Percentiles rank a stretch among this genome's conserved stretches.
phyloP scores from a whole-genome alignment of 2,888 invertebrate species.

The Andrena marginata region DNA sequence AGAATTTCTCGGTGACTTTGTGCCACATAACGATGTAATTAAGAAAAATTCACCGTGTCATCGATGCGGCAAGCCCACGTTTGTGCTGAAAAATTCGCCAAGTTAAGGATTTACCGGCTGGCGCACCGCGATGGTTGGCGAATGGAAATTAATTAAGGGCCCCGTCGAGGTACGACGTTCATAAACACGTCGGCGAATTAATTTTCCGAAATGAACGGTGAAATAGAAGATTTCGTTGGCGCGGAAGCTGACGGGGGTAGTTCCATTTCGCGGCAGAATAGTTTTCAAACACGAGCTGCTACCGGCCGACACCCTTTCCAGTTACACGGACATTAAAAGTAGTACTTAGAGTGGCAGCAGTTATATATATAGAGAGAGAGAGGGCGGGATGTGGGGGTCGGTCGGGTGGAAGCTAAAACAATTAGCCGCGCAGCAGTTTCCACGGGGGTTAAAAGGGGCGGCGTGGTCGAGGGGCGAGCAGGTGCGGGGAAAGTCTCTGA shows the following conservation, averaged over 20 bases:
- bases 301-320: slow-evolving; percentile 39
- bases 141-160: slow-evolving; percentile 1
- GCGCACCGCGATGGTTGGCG: neutral
- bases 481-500: slow-evolving; percentile 54
- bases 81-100: neutral
- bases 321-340: slow-evolving; percentile 60
- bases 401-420: slow-evolving; percentile 68
- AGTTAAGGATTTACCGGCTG: neutral
- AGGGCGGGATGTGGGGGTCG: no score
- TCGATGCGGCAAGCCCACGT: neutral
- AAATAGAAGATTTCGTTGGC: slow-evolving; percentile 35
- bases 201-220: slow-evolving; percentile 42
- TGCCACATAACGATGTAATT: no score
- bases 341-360: slow-evolving; percentile 59
- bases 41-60: no score
- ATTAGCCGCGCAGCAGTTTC: slow-evolving; percentile 73
- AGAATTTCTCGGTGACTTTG: no score
- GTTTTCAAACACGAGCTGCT: slow-evolving; percentile 51
- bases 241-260: slow-evolving; percentile 3
- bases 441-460: slow-evolving; percentile 58
- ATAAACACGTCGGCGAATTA: slow-evolving; percentile 30
- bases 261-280: slow-evolving; percentile 55
- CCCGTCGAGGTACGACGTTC: slow-evolving; percentile 1
- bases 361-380: slow-evolving; percentile 25
- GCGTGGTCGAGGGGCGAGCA: slow-evolving; percentile 30